A percentile compares a stretch with the other conserved stretches of the same genome.
These are phyloP conservation scores for Silvanus unidentatus DNA, from an alignment of 2,888 invertebrate species.

Conservation along the genomic window DNA sequence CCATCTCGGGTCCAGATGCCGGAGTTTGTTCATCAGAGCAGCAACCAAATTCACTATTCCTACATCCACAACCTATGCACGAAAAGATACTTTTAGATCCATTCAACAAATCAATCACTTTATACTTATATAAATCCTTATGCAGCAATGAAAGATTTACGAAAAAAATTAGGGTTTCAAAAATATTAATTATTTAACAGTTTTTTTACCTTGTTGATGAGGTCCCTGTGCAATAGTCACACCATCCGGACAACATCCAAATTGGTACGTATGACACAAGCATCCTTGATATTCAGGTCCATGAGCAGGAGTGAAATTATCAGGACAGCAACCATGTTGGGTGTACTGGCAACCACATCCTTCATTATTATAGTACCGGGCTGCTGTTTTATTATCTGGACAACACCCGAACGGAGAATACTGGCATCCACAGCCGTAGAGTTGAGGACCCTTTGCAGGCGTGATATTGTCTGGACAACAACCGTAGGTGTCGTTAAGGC, in stretches of 20 bases:
- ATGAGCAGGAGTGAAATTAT: slow-evolving; percentile 66
- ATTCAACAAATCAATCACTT: background rate
- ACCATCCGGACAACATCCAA: slow-evolving; percentile 88
- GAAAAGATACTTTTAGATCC: slow-evolving; percentile 27
- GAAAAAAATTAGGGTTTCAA: background rate
- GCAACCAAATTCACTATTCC: slow-evolving; percentile 70
- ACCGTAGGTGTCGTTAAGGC: slow-evolving; percentile 65
- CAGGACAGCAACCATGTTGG: slow-evolving; percentile 77
- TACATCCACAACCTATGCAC: slow-evolving; percentile 69
- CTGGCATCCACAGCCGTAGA: slow-evolving; percentile 75
- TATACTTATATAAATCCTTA: background rate
- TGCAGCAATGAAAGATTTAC: background rate
- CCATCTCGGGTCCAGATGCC: slow-evolving; percentile 67
- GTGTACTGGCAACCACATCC: slow-evolving; percentile 78
- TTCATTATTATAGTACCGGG: slow-evolving; percentile 70
- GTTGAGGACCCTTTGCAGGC: slow-evolving; percentile 72
- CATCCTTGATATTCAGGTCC: slow-evolving; percentile 81
- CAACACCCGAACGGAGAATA: slow-evolving; percentile 78
- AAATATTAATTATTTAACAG: background rate
- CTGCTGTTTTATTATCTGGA: slow-evolving; percentile 72
- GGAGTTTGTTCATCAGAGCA: slow-evolving; percentile 78
- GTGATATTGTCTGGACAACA: slow-evolving; percentile 88
- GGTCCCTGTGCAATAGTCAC: slow-evolving; percentile 69
- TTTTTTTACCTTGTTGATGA: slow-evolving; percentile 52
- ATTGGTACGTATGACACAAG: slow-evolving; percentile 76